Evolutionary conservation across 2,888 invertebrate species (phyloP).

Genomic region (Axea sp.): DNA sequence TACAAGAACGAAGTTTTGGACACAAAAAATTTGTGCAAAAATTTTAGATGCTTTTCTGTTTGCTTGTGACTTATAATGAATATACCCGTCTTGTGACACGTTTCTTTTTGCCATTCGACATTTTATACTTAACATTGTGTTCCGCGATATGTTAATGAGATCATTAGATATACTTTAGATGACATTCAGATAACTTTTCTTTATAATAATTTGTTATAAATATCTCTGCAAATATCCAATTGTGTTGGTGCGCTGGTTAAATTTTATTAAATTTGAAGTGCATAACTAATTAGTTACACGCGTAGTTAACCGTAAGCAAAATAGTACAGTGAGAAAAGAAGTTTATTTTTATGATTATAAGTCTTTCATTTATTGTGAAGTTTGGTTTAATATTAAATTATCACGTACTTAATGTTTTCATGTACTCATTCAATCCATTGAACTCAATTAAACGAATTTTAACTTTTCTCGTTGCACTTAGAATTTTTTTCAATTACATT

Average conservation of each 20-base stretch:
- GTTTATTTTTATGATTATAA: too few relatives aligned
- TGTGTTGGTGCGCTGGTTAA: slow-evolving; percentile 13
- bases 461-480: too few relatives aligned
- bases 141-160: slow-evolving; percentile 7
- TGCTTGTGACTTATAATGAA: slow-evolving; percentile 8
- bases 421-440: too few relatives aligned
- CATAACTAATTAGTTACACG: slow-evolving; percentile 3
- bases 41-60: slow-evolving; percentile 31
- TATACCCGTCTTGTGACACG: neutral
- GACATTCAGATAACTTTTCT: slow-evolving; percentile 13
- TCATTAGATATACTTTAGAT: slow-evolving; percentile 13
- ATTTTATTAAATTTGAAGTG: slow-evolving; percentile 15
- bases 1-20: slow-evolving; percentile 63
- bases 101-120: slow-evolving; percentile 5
- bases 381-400: too few relatives aligned
- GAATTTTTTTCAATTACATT: too few relatives aligned
- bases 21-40: slow-evolving; percentile 38
- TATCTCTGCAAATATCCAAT: slow-evolving; percentile 10
- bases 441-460: too few relatives aligned
- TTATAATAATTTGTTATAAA: slow-evolving; percentile 6
- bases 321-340: too few relatives aligned
- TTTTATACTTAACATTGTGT: neutral
- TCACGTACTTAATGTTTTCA: too few relatives aligned
- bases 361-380: too few relatives aligned
- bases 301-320: neutral